Conservation (phyloP, 2,888 invertebrate genomes). For the Andrena bucephala region DNA sequence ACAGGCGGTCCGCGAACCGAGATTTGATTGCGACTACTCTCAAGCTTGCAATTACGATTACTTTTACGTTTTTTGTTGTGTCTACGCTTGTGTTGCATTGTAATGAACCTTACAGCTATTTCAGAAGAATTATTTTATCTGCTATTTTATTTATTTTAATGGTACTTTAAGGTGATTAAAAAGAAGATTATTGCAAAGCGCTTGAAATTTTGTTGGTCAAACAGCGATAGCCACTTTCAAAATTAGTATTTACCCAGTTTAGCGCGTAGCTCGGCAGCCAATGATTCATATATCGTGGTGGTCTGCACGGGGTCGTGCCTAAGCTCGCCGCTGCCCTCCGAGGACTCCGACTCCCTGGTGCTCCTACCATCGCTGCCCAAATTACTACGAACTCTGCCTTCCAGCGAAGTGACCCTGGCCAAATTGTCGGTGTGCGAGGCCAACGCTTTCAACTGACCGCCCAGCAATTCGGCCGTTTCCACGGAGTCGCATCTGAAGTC, state of each 20-base stretch:
- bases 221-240: neutral
- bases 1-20: no score
- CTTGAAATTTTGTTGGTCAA: neutral
- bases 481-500: constrained; percentile 94
- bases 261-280: constrained; percentile 95
- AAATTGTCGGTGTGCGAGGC: constrained; percentile 83
- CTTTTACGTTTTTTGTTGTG: no score
- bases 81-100: no score
- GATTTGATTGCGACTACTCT: no score
- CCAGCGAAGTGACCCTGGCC: constrained; percentile 87
- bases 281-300: constrained; percentile 93
- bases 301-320: constrained; percentile 90
- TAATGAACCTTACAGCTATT: no score
- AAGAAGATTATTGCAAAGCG: no score
- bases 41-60: no score
- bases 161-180: no score
- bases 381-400: constrained; percentile 94
- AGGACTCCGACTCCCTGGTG: constrained; percentile 89
- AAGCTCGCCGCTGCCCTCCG: constrained; percentile 90
- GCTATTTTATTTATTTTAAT: no score
- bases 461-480: constrained; percentile 95
- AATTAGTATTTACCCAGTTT: constrained; percentile 86
- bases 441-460: constrained; percentile 93
- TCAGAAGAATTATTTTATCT: no score
- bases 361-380: constrained; percentile 87